Evolutionary conservation across 2,113 vertebrate genomes (phyloP), one percentile per base, ranked within the genome.

Genomic region (Hipposideros armiger): DNA sequence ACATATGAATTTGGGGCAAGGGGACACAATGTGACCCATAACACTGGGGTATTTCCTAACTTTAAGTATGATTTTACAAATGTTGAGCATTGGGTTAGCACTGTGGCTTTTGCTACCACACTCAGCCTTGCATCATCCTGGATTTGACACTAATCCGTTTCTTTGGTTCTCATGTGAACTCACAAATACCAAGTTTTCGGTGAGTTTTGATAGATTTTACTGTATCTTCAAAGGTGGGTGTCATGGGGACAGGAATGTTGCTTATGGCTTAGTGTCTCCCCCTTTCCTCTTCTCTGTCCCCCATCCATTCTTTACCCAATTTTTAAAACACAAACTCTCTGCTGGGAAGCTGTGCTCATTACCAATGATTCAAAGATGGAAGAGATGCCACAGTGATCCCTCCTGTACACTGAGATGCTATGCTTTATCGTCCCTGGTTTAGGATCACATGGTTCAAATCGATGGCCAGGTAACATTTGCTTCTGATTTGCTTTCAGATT

Each of bases 401-500:
- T 67, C 30, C 10, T 64, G 58, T 40, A n/a, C 50, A 32, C 1
- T 42, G 45, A 89, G 32, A 92, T 11, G 17, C 40, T 73, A 20
- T 45, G 32, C 26, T 88, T 84, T 69, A 67, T 30, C 30, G 11
- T 26, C 52, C 52, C 6, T 40, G 16, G 86, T 42, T 86, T 81
- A 96, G 56, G 60, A 52, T 50, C 81, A 67, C 15, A 19, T 22
- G 26, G 7, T 82, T 94, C 20, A 47, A 92, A 90, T 26, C 13
- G 14, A 62, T 70, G 26, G 3, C 40, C n/a, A 76, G 62, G 60
- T 52, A 74, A 81, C 45, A 81, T 64, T 69, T 89, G 56, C 64
- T 88, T 95, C 72, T 89, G 30, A 80, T 74, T 47, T 85, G 15
- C 73, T 93, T 90, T 74, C 52, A 92, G 67, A 56, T 60, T 84